phyloP scores from a whole-genome alignment of 2,113 vertebrate species.

The Hemichromis elongatus region DNA sequence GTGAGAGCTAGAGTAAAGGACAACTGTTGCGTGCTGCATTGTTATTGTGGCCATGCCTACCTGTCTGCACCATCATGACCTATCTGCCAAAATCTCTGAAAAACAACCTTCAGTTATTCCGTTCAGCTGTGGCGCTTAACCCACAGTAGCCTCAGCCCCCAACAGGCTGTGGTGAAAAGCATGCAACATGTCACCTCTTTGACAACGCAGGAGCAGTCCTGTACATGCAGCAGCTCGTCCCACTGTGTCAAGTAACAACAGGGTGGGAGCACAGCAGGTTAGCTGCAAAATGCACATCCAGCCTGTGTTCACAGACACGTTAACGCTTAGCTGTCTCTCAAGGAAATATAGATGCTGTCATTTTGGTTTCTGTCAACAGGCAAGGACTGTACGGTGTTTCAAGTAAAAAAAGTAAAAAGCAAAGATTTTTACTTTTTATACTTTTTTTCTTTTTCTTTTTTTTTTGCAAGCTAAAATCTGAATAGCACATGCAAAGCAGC shows the following conservation, averaged over 20 bases:
- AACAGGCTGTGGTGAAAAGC: not conserved
- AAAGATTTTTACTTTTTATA: too few species aligned
- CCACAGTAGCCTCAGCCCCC: not conserved
- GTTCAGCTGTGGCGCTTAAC: slow-evolving; percentile 1
- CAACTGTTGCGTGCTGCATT: slow-evolving; percentile 10
- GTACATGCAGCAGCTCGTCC: slow-evolving; percentile 46
- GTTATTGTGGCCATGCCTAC: slow-evolving; percentile 41
- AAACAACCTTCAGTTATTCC: slow-evolving; percentile 30
- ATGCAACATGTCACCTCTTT: not conserved
- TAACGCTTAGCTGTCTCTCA: slow-evolving; percentile 6
- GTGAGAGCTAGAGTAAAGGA: not conserved
- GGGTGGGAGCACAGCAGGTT: slow-evolving; percentile 23
- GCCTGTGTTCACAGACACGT: not conserved
- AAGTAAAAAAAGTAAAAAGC: too few species aligned
- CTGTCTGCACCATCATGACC: slow-evolving; percentile 4
- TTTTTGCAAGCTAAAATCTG: not conserved
- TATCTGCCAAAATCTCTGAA: slow-evolving; percentile 32
- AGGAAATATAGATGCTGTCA: slow-evolving; percentile 38
- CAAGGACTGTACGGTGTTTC: slow-evolving; percentile 10
- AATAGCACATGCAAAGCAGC: slow-evolving; percentile 22
- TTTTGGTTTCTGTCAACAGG: slow-evolving; percentile 25
- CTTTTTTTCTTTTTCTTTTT: not conserved
- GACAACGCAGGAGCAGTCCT: slow-evolving; percentile 9
- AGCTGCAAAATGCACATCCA: slow-evolving; percentile 14
- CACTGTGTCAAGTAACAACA: slow-evolving; percentile 41